Percentiles rank a stretch among this genome's conserved stretches.
These are phyloP conservation scores for Oreonectes daqikongensis DNA, from an alignment of 2,797 vertebrate species.

Conservation along the genomic window DNA sequence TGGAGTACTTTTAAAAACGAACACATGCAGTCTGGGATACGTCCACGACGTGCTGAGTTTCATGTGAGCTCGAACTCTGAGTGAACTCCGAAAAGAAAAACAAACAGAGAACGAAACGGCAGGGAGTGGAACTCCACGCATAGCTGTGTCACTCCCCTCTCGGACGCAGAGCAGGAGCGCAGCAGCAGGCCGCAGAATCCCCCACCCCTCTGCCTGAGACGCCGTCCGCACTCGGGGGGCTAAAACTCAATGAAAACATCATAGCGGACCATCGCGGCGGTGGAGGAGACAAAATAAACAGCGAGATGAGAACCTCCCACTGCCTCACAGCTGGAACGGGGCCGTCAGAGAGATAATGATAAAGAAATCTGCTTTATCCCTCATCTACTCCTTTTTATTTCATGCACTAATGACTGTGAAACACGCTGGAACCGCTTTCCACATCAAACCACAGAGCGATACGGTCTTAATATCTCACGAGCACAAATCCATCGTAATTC, in stretches of 20 bases:
- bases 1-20: background rate
- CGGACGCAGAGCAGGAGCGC: slow-evolving; percentile 62
- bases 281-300: slow-evolving; percentile 68
- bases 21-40: slow-evolving; percentile 84
- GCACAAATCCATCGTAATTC: slow-evolving; percentile 52
- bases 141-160: slow-evolving; percentile 67
- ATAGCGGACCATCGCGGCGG: slow-evolving; percentile 63
- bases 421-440: slow-evolving; percentile 49
- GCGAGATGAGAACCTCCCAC: slow-evolving; percentile 65
- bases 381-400: slow-evolving; percentile 63
- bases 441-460: slow-evolving; percentile 41
- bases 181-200: slow-evolving; percentile 72
- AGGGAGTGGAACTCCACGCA: slow-evolving; percentile 75
- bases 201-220: slow-evolving; percentile 72
- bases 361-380: slow-evolving; percentile 63
- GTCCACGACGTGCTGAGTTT: slow-evolving; percentile 86
- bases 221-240: slow-evolving; percentile 65
- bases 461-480: slow-evolving; percentile 57
- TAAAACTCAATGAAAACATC: slow-evolving; percentile 75
- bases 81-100: slow-evolving; percentile 81
- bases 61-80: slow-evolving; percentile 90
- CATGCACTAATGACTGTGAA: slow-evolving; percentile 71
- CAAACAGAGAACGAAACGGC: slow-evolving; percentile 62
- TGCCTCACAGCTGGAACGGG: slow-evolving; percentile 53
- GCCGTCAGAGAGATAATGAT: slow-evolving; percentile 63